Base-by-base conservation (phyloP, 1,140 invertebrate species). In the Coboldia fuscipes region DNA sequence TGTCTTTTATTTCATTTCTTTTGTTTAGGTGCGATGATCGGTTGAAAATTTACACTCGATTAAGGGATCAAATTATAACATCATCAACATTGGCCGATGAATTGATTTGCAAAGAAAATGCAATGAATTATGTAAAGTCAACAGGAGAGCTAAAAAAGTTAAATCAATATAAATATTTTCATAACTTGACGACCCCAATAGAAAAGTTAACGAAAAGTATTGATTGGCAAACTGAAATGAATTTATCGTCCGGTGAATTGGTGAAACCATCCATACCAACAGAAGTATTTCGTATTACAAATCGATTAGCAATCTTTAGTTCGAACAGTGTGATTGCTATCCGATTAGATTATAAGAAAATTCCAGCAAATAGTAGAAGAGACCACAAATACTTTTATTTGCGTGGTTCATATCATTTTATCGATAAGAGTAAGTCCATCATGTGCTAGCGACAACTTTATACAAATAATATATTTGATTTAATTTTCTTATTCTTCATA, bases 331-430 rank as follows among this genome's bases (percentile, higher is more conserved):
- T 51, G 27, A 36, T 53, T 6, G 50, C 46, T 23, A 31, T 53
- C 26, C 48, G 50, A 13, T 34, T 53, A 4, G 44, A 46, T 27
- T 45, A 49, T 42, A 41, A 43, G 34, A 23, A 19, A 4, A n/a
- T n/a, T 24, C 15, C 29, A 32, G 15, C 12, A 13, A 5, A 10
- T 22, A 17, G 12, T n/a, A 35, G 22, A 21, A 17, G 39, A 34
- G 33, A 32, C 24, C 37, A 18, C 32, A 48, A 46, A 46, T 33
- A 33, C 13, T 33, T 52, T 19, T 50, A 49, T 39, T 38, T 52
- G 10, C 44, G 31, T n/a, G 49, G 41, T 16, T 46, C 34, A 34
- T 52, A 52, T 48, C 40, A 50, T 37, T 52, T 52, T 41, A 35
- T 52, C 7, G 51, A 51, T 30, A 45, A 43, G 17, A 50, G 50